Percentiles rank a stretch among this genome's conserved stretches.
These are phyloP conservation scores for Stichodactyla mertensii DNA, from an alignment of 64 coral and sea anemone species.

Conservation along the genomic window DNA sequence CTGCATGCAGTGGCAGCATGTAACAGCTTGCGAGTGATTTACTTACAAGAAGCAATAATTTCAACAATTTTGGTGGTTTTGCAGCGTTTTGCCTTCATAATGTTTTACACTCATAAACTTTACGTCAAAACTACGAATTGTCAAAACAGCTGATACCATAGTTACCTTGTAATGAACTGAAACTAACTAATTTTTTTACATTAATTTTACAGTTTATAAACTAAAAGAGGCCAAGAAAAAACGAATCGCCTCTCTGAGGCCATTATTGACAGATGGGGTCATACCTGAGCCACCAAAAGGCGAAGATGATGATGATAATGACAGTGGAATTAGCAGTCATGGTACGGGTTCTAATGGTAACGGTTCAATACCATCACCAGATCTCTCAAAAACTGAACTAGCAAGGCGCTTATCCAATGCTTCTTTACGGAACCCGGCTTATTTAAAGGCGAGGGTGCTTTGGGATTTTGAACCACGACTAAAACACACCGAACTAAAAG, in stretches of 20 bases:
- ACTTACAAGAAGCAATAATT: no score
- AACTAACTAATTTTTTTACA: not conserved
- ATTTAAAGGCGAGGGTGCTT: conserved; percentile 52
- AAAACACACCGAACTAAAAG: conserved; percentile 35
- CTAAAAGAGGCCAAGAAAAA: conserved; percentile 16
- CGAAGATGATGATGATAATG: conserved; percentile 72
- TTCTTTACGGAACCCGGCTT: conserved; percentile 22
- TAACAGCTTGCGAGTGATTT: no score
- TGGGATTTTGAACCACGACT: conserved; percentile 50
- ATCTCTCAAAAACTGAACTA: conserved; percentile 81
- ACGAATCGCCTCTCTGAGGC: not conserved
- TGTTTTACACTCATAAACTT: no score
- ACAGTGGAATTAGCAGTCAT: conserved; percentile 60
- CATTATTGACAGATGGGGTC: not conserved
- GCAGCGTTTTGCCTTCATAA: no score
- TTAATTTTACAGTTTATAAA: not conserved
- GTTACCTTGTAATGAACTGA: no score
- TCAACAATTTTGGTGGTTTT: no score
- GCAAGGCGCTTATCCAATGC: conserved; percentile 40
- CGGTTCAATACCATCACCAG: conserved; percentile 42
- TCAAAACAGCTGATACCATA: no score
- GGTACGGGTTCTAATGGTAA: conserved; percentile 9
- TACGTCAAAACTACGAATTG: no score
- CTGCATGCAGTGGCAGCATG: no score
- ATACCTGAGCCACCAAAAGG: not conserved